phyloP scores from a whole-genome alignment of 2,113 vertebrate species.

The Orcinus orca region DNA sequence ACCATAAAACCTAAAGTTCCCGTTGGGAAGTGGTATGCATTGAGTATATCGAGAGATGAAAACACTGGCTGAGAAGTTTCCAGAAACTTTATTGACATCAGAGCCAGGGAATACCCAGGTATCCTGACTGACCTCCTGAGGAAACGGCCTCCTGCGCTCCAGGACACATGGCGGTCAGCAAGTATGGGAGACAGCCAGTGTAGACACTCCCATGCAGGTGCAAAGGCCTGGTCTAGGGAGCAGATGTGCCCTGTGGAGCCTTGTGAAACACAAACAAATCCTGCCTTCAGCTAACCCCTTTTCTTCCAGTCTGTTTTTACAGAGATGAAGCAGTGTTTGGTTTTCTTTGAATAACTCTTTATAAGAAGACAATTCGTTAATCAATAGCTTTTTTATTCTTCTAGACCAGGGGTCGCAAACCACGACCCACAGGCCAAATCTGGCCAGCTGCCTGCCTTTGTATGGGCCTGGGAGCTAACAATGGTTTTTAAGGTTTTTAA shows the following conservation, averaged over 20 bases:
- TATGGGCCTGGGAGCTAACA: neutral
- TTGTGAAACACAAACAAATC: neutral
- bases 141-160: neutral
- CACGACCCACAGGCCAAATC: neutral
- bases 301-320: neutral
- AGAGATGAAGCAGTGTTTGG: neutral
- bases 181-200: neutral
- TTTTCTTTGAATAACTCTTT: neutral
- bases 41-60: neutral
- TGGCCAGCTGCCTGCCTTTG: neutral
- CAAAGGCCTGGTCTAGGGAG: neutral
- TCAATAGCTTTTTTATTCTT: neutral
- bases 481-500: neutral
- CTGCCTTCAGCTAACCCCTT: neutral
- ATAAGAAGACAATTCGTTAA: neutral
- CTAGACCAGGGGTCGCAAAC: neutral
- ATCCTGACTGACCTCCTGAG: neutral
- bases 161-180: neutral
- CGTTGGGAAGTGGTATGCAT: neutral
- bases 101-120: neutral
- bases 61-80: neutral
- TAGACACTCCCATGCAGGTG: neutral
- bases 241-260: neutral
- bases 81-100: neutral
- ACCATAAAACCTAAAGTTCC: neutral